A percentile compares a stretch with the other conserved stretches of the same genome.
Evolutionary conservation across 1,140 invertebrate genomes (phyloP).

Genomic region (Phymorhynchus buccinoides): DNA sequence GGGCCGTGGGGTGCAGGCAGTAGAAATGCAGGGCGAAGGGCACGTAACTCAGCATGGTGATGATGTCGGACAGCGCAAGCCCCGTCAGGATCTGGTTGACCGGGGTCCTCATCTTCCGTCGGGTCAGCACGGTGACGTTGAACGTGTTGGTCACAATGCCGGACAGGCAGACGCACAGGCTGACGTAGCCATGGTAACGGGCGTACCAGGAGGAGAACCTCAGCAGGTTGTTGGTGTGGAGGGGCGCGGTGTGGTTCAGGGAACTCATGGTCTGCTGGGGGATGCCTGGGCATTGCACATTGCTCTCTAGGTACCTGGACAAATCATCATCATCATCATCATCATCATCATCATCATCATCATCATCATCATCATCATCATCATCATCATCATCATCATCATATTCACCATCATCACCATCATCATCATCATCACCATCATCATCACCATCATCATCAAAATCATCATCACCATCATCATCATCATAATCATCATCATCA

Average conservation of each 20-base stretch:
- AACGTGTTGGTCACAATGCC: conserved; percentile 90
- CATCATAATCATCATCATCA: no score
- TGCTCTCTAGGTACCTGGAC: conserved; percentile 53
- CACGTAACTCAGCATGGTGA: conserved; percentile 91
- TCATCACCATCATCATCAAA: no score
- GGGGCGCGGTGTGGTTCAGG: conserved; percentile 36
- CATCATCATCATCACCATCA: no score
- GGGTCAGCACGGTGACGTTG: conserved; percentile 90
- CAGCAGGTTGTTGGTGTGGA: conserved; percentile 50
- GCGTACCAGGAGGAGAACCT: conserved; percentile 71
- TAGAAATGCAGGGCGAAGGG: conserved; percentile 84
- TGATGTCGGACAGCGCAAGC: conserved; percentile 87
- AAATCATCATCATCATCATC: not conserved
- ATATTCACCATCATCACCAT: not conserved
- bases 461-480: not conserved
- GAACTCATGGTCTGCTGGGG: not conserved
- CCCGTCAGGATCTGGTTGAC: conserved; percentile 89
- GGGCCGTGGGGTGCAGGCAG: conserved; percentile 53
- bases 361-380: not conserved
- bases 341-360: not conserved
- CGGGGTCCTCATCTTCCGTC: conserved; percentile 86
- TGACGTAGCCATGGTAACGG: conserved; percentile 81
- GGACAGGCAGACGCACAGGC: conserved; percentile 86
- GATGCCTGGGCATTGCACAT: conserved; percentile 41
- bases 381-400: not conserved